A percentile compares a stretch with the other conserved stretches of the same genome.
Evolutionary conservation across 2,797 vertebrate species (phyloP).

Genomic region (Psittacula echo): DNA sequence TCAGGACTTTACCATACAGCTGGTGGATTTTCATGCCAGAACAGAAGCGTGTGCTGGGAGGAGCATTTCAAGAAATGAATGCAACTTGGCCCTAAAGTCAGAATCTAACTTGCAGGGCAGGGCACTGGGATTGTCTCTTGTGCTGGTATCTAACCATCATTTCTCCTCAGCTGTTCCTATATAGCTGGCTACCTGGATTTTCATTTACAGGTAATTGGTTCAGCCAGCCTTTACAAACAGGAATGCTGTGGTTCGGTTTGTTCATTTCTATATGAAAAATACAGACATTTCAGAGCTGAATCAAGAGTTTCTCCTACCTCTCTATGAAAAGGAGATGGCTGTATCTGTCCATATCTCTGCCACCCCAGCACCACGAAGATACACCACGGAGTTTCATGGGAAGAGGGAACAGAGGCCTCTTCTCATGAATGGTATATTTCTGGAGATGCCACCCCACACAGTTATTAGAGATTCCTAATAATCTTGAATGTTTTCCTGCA

Average conservation of each 20-base stretch:
- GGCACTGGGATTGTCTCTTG: not conserved
- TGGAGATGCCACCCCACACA: not conserved
- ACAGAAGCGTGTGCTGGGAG: not conserved
- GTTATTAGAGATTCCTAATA: not conserved
- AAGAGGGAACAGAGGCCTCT: not conserved
- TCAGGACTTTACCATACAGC: not conserved
- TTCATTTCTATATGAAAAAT: not conserved
- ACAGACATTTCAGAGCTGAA: not conserved
- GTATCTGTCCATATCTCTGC: not conserved
- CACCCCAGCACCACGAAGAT: not conserved
- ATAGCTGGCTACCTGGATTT: rapidly evolving
- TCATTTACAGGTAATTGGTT: not conserved
- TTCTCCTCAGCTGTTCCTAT: not conserved
- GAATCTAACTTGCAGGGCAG: not conserved
- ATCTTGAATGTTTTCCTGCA: not conserved
- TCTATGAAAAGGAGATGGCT: not conserved
- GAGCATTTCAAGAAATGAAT: not conserved
- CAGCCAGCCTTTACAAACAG: not conserved
- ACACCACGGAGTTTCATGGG: not conserved
- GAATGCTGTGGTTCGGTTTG: not conserved
- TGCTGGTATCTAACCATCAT: not conserved
- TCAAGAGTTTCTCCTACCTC: not conserved
- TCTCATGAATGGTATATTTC: not conserved
- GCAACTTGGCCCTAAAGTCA: not conserved
- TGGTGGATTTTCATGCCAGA: not conserved